A percentile compares a stretch with the other conserved stretches of the same genome.
phyloP scores from a whole-genome alignment of 1,140 invertebrate genomes.

The Drosophila prosaltans region DNA sequence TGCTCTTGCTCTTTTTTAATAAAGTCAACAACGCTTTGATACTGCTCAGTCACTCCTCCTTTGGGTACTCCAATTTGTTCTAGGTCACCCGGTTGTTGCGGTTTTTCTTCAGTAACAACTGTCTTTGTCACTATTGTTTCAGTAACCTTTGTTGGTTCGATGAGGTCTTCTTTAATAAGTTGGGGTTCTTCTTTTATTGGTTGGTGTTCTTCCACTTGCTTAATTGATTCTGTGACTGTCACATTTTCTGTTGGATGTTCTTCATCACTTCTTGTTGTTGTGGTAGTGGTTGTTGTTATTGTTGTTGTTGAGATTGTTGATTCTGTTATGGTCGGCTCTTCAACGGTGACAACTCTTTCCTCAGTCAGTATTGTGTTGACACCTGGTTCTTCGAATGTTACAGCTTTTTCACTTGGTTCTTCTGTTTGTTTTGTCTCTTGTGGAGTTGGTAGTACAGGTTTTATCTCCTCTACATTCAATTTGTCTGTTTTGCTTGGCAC shows the following conservation, averaged over 20 bases:
- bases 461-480: constrained; percentile 6
- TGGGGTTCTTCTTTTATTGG: not conserved
- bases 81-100: constrained; percentile 33
- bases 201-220: not conserved
- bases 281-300: constrained; percentile 39
- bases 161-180: constrained; percentile 4
- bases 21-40: constrained; percentile 63
- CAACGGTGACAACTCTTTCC: constrained; percentile 44
- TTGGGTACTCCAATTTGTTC: constrained; percentile 28
- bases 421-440: constrained; percentile 23
- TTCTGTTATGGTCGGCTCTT: constrained; percentile 54
- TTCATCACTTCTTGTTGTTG: constrained; percentile 43
- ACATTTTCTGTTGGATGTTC: constrained; percentile 27
- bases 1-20: constrained; percentile 56
- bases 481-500: constrained; percentile 20
- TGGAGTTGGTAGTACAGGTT: constrained; percentile 21
- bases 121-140: constrained; percentile 31
- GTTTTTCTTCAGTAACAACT: constrained; percentile 24
- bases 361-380: constrained; percentile 21
- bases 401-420: not conserved
- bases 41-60: constrained; percentile 22
- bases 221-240: constrained; percentile 19
- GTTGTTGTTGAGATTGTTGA: constrained; percentile 58
- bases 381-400: not conserved
- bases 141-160: constrained; percentile 28